A percentile compares a stretch with the other conserved stretches of the same genome.
Evolutionary conservation across 2,797 vertebrate species (phyloP).

Genomic region (Diplodus puntazzo): DNA sequence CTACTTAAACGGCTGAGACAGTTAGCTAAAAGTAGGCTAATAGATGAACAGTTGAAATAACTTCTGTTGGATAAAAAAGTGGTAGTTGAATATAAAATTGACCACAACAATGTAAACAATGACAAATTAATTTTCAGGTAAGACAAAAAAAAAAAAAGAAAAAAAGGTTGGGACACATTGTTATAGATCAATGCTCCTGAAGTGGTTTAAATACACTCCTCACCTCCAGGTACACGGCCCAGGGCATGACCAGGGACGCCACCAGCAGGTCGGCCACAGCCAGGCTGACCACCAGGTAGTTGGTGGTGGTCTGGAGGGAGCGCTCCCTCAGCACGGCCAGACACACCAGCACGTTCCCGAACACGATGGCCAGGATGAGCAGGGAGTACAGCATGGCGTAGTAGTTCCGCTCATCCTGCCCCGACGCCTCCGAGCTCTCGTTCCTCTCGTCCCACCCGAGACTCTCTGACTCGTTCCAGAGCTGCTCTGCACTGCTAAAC

Average conservation of each 20-base stretch:
- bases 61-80: not conserved
- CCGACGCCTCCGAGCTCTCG: conserved; percentile 57
- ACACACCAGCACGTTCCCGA: conserved; percentile 95
- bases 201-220: conserved; percentile 58
- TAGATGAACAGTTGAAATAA: not conserved
- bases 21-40: too few relatives aligned
- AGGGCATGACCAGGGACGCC: conserved; percentile 95
- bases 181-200: not conserved
- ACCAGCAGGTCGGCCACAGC: conserved; percentile 94
- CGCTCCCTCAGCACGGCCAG: conserved; percentile 92
- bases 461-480: conserved; percentile 84
- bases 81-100: not conserved
- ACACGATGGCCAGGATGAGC: conserved; percentile 93
- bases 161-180: not conserved
- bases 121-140: not conserved
- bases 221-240: conserved; percentile 96
- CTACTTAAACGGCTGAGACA: too few relatives aligned
- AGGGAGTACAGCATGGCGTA: conserved; percentile 91
- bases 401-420: conserved; percentile 83
- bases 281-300: conserved; percentile 96
- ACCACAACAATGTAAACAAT: not conserved
- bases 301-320: conserved; percentile 93
- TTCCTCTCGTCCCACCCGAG: conserved; percentile 76
- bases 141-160: too few relatives aligned
- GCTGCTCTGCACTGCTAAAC: conserved; percentile 81